Base-by-base conservation (phyloP, 2,113 vertebrate genomes). In the Osmerus eperlanus region DNA sequence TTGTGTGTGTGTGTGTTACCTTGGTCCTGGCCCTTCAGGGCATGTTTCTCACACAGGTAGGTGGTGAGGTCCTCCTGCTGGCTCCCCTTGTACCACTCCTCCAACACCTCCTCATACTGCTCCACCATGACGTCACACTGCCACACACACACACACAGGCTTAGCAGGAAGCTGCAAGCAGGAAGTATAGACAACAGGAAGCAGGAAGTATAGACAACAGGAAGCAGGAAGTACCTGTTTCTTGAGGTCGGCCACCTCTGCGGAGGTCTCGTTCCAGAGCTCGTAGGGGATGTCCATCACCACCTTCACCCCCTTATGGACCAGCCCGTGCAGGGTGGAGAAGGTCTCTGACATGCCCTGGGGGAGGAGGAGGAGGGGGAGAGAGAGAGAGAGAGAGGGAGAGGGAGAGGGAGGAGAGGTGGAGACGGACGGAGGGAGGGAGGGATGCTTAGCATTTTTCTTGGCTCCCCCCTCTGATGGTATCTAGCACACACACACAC, bases 281-380 rank as follows among this genome's bases (percentile, higher is more conserved):
- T 98, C 97, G 0, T 94, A 99, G 23, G 97, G 97, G 63, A 99
- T 99, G 73, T 99, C 97, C 97, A 99, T 99, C 83, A 99, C 97
- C 78, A 99, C 97, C 79, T 98, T 99, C 79, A 99, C 97, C 0
- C 97, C 97, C 82, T 99, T 99, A 69, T 96, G 94, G 25, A 99
- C 97, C 82, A 99, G 82, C 67, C 95, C 96, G 67, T 99, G 96
- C 0, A 99, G 91, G 0, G 97, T 99, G 86, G 97, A 95, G 36
- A 99, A 99, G 0, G 97, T 99, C 90, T 99, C 97, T 0, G 97
- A 98, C 95, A 99, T 99, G 55, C 97, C 97, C 99, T 81, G 8
- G 59, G 9, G 70, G 6, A 72, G 8, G 64, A 36, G 36, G 65
- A 55, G 64, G 12, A 67, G 32, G 65, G 2, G 54, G 60, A 14